Percentiles rank a stretch among this genome's conserved stretches.
These are phyloP conservation scores for Isurus oxyrinchus DNA, from an alignment of 2,113 vertebrate genomes.

Conservation along the genomic window DNA sequence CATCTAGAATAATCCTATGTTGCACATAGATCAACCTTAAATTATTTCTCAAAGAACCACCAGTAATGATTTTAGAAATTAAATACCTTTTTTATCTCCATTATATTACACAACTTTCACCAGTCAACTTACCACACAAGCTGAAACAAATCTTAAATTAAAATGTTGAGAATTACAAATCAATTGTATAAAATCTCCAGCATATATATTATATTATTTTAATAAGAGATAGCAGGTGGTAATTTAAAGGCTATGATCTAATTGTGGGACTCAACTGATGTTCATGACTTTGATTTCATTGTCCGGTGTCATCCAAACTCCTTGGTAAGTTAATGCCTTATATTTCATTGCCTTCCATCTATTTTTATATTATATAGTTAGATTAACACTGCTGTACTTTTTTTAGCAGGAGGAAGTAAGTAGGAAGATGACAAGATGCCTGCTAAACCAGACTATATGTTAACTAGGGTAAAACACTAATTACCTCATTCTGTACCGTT, in stretches of 20 bases:
- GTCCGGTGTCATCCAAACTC: neutral
- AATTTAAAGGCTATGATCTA: neutral
- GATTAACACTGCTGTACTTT: neutral
- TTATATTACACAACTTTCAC: neutral
- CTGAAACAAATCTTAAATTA: neutral
- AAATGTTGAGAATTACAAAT: neutral
- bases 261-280: neutral
- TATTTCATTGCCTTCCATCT: neutral
- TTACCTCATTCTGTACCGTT: neutral
- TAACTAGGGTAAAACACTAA: too few species aligned
- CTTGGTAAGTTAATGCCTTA: neutral
- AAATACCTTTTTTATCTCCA: neutral
- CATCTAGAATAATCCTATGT: neutral
- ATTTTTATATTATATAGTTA: neutral
- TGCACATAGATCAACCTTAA: neutral
- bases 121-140: neutral
- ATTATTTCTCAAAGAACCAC: neutral
- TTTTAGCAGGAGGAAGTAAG: neutral
- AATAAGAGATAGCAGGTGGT: neutral
- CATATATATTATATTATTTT: neutral
- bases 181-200: neutral
- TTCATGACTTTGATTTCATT: neutral
- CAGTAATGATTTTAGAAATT: neutral
- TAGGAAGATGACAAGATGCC: neutral
- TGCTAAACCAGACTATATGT: neutral